Percentiles rank a stretch among this genome's conserved stretches.
Evolutionary conservation across 2,888 invertebrate species (phyloP).

Genomic region (Heliconius ismenius): DNA sequence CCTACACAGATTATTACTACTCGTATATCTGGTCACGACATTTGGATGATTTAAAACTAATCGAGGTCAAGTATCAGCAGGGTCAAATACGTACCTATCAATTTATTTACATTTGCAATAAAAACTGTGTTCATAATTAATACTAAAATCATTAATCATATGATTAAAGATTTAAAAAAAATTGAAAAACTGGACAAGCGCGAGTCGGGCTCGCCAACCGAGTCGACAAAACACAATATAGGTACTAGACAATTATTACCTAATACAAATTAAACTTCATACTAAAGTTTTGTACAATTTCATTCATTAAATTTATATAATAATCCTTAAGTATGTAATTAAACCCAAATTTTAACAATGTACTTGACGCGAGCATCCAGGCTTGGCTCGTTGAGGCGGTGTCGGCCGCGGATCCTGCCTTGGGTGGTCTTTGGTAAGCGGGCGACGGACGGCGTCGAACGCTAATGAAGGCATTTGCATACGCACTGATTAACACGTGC

Average conservation of each 20-base stretch:
- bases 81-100: not conserved
- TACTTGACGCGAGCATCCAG: not conserved
- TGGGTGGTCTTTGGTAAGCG: conserved; percentile 16
- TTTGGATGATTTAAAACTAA: conserved; percentile 27
- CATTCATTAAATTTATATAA: too few relatives aligned
- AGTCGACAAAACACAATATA: too few relatives aligned
- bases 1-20: conserved; percentile 3
- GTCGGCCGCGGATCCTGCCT: too few relatives aligned
- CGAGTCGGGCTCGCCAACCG: too few relatives aligned
- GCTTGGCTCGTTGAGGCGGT: conserved; percentile 3
- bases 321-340: not conserved
- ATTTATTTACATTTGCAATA: not conserved
- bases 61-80: conserved; percentile 19
- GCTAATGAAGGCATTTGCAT: conserved; percentile 35
- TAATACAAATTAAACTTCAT: too few relatives aligned
- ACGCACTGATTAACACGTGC: conserved; percentile 33
- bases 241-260: too few relatives aligned
- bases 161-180: not conserved
- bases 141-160: not conserved
- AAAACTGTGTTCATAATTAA: not conserved
- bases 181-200: not conserved
- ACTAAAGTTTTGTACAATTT: too few relatives aligned
- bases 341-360: not conserved
- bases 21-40: conserved; percentile 25
- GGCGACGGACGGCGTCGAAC: conserved; percentile 9